Evolutionary conservation across 2,888 invertebrate genomes (phyloP), one percentile per base, ranked within the genome.

Genomic region (Hylaea fasciaria): DNA sequence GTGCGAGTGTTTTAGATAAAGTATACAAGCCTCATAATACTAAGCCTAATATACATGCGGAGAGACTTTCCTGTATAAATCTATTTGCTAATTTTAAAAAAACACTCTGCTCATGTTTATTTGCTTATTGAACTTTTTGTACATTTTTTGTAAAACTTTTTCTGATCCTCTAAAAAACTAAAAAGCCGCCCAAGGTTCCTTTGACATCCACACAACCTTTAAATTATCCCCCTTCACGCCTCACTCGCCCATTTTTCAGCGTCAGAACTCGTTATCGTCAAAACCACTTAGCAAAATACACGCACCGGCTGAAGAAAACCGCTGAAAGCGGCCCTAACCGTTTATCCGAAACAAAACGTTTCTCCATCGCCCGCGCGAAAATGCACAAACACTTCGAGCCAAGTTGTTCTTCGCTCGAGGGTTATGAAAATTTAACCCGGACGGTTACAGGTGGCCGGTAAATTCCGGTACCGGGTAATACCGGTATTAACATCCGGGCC

Each of bases 381-480:
- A 85, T 85, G 81, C 80, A 83, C 85, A 82, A 83, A 82, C 80
- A 80, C 82, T 80, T 69, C 69, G 73, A 72, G 65, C 63, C 64
- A 75, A 73, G 75, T 73, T 74, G 67, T 76, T 74, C 72, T 65
- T 57, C 62, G 67, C 73, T 78, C 70, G 76, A 80, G 79, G 68
- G 76, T 73, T 76, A 82, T 87, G 85, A 85, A 87, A 86, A 85
- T 87, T 83, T 86, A 76, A 85, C 77, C 73, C 74, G 66, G 66
- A 66, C 64, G 73, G 73, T 77, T 83, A 87, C 87, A 87, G 88
- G 88, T 88, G 87, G 87, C 81, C 83, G 83, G 83, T 87, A 83
- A 82, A 83, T 82, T 81, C 82, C 73, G 71, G 73, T 65, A 61
- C 81, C 82, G 84, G 82, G 78, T 85, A 80, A 81, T 76, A 67